Conservation (phyloP, 2,888 invertebrate species). For the Liodrosophila aerea region DNA sequence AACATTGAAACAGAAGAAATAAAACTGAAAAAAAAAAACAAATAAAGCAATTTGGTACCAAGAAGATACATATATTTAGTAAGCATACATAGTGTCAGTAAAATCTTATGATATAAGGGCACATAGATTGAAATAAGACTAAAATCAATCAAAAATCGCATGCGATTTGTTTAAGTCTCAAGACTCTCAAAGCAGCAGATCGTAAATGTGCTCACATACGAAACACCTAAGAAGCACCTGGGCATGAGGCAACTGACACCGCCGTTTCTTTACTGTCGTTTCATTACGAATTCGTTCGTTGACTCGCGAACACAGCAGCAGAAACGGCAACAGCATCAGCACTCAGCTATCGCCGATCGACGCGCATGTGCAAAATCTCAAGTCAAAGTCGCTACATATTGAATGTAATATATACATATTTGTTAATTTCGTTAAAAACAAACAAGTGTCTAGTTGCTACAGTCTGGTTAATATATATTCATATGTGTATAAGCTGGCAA, state of each 20-base stretch:
- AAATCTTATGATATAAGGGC: no score
- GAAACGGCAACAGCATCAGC: conserved; percentile 11
- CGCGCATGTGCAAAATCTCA: conserved; percentile 66
- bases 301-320: conserved; percentile 62
- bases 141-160: conserved; percentile 43
- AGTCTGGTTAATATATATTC: no score
- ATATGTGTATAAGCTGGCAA: no score
- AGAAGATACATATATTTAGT: no score
- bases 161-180: conserved; percentile 47
- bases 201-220: conserved; percentile 9
- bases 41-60: no score
- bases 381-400: conserved; percentile 14
- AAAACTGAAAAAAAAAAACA: no score
- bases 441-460: no score
- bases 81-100: no score
- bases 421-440: no score
- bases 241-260: conserved; percentile 23
- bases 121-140: no score
- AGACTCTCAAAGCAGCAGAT: conserved; percentile 29
- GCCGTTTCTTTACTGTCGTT: conserved; percentile 34
- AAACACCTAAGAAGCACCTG: conserved; percentile 24
- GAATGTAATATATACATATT: no score
- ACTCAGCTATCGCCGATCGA: conserved; percentile 39
- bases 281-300: conserved; percentile 80
- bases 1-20: no score